Percentiles rank a stretch among this genome's conserved stretches.
Evolutionary conservation across 35 echinoderm and acorn worm species (phyloP).

Genomic region (Apostichopus japonicus): DNA sequence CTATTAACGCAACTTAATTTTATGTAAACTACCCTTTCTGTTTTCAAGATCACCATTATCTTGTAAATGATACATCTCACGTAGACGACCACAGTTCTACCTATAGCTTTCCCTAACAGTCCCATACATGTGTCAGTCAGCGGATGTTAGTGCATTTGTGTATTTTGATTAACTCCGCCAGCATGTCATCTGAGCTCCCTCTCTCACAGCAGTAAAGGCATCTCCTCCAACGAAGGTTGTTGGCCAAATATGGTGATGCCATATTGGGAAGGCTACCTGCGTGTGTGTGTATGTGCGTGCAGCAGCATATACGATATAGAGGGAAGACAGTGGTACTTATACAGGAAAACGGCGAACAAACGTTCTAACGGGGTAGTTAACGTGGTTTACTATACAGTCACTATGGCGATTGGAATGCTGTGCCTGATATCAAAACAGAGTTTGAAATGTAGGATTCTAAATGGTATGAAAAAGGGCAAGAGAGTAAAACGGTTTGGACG

Average conservation of each 20-base stretch:
- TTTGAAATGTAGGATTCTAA: no score
- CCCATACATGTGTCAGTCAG: neutral
- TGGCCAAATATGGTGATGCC: slow-evolving; percentile 61
- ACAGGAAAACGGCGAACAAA: neutral
- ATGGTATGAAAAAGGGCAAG: no score
- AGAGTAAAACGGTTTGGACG: no score
- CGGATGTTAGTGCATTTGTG: slow-evolving; percentile 1
- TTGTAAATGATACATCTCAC: no score
- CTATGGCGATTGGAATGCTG: no score
- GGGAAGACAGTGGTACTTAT: neutral
- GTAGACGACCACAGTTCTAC: no score
- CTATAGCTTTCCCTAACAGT: neutral
- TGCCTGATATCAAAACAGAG: no score
- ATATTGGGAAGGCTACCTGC: slow-evolving; percentile 57
- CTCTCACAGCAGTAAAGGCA: slow-evolving; percentile 36
- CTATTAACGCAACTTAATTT: no score
- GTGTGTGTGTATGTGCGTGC: neutral
- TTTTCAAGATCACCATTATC: no score
- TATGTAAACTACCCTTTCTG: no score
- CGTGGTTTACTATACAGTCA: no score
- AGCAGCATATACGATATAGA: neutral
- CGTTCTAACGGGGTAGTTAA: neutral
- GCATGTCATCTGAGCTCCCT: slow-evolving; percentile 5
- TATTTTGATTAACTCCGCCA: slow-evolving; percentile 52
- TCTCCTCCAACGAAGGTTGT: slow-evolving; percentile 50